A percentile compares a stretch with the other conserved stretches of the same genome.
phyloP scores from a whole-genome alignment of 1,140 invertebrate genomes.

The Magallana ariakensis region DNA sequence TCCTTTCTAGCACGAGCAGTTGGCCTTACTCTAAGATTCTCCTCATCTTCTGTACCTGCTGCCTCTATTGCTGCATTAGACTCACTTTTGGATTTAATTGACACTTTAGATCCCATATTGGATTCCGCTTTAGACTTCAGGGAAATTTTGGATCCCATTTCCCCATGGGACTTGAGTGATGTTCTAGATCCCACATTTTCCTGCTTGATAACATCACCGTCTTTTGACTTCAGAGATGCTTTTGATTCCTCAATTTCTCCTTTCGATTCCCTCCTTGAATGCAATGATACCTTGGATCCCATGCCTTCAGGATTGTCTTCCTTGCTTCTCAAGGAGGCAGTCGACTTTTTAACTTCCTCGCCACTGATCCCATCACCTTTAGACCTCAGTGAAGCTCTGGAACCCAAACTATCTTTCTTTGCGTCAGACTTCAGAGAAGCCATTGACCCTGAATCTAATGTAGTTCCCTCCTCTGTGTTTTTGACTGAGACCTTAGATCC shows the following conservation, averaged over 20 bases:
- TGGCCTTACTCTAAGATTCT: constrained; percentile 47
- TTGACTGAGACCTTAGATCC: constrained; percentile 12
- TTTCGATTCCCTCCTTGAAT: constrained; percentile 24
- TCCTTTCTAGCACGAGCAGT: constrained; percentile 20
- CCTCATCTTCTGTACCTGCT: constrained; percentile 43
- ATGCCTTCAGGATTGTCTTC: constrained; percentile 37
- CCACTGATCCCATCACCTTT: background rate
- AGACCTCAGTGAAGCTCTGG: constrained; percentile 33
- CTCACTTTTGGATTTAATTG: constrained; percentile 41
- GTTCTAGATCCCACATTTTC: constrained; percentile 29
- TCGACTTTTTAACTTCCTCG: background rate
- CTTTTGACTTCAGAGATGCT: background rate
- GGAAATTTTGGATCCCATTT: constrained; percentile 31
- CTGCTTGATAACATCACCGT: background rate
- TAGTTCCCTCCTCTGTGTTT: background rate
- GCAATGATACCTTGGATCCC: constrained; percentile 43
- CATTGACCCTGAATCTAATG: constrained; percentile 43
- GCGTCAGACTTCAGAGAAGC: constrained; percentile 40
- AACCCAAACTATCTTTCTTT: constrained; percentile 17
- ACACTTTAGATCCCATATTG: constrained; percentile 33
- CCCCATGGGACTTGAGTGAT: constrained; percentile 24
- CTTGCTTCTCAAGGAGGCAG: background rate
- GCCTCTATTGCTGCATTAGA: background rate
- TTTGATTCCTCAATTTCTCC: constrained; percentile 41
- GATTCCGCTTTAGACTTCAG: constrained; percentile 14